Percentiles rank a stretch among this genome's conserved stretches.
Evolutionary conservation across 2,888 invertebrate species (phyloP).

Genomic region (Zhengitettix transpicula): DNA sequence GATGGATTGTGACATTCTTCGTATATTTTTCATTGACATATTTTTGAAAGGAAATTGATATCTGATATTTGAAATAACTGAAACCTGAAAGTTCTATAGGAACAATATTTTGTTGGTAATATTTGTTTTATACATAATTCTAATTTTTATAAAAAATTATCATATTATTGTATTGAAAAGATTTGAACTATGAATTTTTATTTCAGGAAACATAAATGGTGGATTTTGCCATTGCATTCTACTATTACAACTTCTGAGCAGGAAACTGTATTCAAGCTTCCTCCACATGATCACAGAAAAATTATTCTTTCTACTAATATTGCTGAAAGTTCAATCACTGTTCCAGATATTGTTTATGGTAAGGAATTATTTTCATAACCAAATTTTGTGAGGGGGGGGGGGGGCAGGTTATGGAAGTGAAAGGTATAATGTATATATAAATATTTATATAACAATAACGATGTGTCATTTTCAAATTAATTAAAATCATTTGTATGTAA

Average conservation of each 20-base stretch:
- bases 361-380: slow-evolving; percentile 10
- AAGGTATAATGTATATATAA: too few relatives aligned
- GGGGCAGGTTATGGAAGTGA: too few relatives aligned
- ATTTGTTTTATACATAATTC: too few relatives aligned
- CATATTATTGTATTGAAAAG: too few relatives aligned
- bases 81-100: too few relatives aligned
- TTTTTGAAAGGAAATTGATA: not conserved
- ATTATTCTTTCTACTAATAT: slow-evolving; percentile 82
- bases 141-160: too few relatives aligned
- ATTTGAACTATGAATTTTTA: not conserved
- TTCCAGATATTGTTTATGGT: slow-evolving; percentile 74
- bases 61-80: not conserved
- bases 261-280: slow-evolving; percentile 37
- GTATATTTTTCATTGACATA: too few relatives aligned
- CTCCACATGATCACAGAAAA: slow-evolving; percentile 52
- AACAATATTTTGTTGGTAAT: too few relatives aligned
- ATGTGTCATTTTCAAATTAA: too few relatives aligned
- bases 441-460: too few relatives aligned
- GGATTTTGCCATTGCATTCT: slow-evolving; percentile 42
- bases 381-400: not conserved
- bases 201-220: slow-evolving; percentile 15
- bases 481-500: too few relatives aligned
- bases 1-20: too few relatives aligned
- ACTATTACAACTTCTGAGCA: slow-evolving; percentile 67
- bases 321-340: slow-evolving; percentile 83